Percentiles rank a stretch among this genome's conserved stretches.
Conservation (phyloP, 2,797 vertebrate species). For the Natrix natrix region DNA sequence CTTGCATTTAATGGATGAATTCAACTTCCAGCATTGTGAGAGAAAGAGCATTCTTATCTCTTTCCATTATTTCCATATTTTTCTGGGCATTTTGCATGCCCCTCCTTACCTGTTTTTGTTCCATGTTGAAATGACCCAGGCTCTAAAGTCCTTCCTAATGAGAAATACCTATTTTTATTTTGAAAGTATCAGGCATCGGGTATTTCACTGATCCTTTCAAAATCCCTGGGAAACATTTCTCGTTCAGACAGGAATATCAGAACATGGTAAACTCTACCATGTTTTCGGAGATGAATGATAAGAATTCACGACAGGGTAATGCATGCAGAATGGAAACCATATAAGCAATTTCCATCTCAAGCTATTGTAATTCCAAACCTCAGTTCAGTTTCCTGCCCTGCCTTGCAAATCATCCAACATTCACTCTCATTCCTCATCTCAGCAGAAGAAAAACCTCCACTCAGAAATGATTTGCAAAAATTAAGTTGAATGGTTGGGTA, state of each 20-base stretch:
- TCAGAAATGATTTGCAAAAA: constrained; percentile 3
- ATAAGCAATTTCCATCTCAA: background rate
- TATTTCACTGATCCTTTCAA: background rate
- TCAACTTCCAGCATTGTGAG: background rate
- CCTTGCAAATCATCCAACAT: background rate
- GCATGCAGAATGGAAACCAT: background rate
- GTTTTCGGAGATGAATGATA: background rate
- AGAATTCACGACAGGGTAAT: background rate
- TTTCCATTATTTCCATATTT: background rate
- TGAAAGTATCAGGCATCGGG: background rate
- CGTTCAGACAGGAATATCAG: background rate
- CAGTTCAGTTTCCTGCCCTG: background rate
- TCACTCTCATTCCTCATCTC: background rate
- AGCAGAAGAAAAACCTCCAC: background rate
- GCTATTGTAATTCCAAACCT: background rate
- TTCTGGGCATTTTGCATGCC: background rate
- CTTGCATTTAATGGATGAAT: background rate
- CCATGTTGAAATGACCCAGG: background rate
- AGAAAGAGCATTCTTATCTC: background rate
- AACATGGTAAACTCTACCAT: background rate
- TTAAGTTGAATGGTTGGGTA: background rate
- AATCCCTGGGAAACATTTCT: background rate
- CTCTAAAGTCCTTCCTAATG: background rate
- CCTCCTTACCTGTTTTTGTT: background rate
- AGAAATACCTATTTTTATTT: background rate